phyloP scores from a whole-genome alignment of 2,797 vertebrate genomes.

The Microctenopoma steveboyesi region DNA sequence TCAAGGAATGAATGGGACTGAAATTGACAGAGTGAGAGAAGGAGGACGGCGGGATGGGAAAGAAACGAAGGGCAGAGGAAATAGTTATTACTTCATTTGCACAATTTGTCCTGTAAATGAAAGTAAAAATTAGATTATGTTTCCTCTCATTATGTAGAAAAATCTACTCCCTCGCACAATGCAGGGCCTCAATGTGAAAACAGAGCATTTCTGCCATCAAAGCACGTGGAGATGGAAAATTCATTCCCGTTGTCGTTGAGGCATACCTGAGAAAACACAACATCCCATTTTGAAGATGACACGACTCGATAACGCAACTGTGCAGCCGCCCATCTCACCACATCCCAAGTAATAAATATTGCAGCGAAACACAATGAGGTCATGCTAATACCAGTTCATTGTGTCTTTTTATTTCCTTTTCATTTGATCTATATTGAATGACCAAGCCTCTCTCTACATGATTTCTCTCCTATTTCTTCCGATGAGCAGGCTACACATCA shows the following conservation, averaged over 20 bases:
- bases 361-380: conserved; percentile 24
- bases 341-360: conserved; percentile 34
- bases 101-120: conserved; percentile 71
- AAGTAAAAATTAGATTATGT: conserved; percentile 73
- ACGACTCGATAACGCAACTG: conserved; percentile 27
- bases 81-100: conserved; percentile 70
- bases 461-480: neutral
- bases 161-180: conserved; percentile 54
- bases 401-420: conserved; percentile 42
- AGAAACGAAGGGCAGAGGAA: conserved; percentile 22
- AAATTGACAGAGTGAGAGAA: conserved; percentile 34
- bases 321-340: neutral
- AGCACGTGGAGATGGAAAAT: conserved; percentile 34
- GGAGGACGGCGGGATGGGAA: conserved; percentile 19
- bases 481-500: conserved; percentile 54
- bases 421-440: conserved; percentile 59
- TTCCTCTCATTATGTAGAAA: conserved; percentile 45
- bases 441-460: conserved; percentile 22
- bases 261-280: conserved; percentile 29
- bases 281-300: conserved; percentile 41
- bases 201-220: conserved; percentile 49
- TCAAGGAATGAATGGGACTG: conserved; percentile 56
- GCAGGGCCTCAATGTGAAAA: conserved; percentile 39
- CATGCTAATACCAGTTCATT: conserved; percentile 30
- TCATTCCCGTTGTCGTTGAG: conserved; percentile 34